Base-by-base conservation (phyloP, 2,888 invertebrate genomes). In the Cosmorhoe ocellata region DNA sequence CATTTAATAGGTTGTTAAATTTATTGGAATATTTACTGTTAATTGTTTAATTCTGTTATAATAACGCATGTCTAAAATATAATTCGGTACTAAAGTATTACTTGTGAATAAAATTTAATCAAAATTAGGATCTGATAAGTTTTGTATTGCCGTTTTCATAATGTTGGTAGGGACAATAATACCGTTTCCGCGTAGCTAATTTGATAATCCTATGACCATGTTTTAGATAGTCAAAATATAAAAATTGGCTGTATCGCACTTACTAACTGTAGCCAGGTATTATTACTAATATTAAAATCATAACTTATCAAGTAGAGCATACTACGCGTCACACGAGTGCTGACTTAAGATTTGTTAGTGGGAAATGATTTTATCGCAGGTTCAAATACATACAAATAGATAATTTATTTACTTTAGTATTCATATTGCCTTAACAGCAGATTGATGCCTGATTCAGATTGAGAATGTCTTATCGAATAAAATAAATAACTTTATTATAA, bases 1-100 rank as follows among this genome's bases (percentile, higher is more conserved):
- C 89, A 89, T 89, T 89, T 89, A 89, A 77, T 89, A 87, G 84
- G 69, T 85, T 87, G 86, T 89, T 89, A 86, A 81, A 82, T 73
- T 59, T 83, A 79, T 76, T 83, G 76, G 74, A 79, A 84, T 72
- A 70, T 87, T 81, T 83, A 87, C 74, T 86, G 87, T 87, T 86
- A 81, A 71, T 82, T 81, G 81, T 86, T 84, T 79, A 75, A 76
- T 78, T 78, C 76, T 79, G 78, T 84, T 84, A 74, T 44, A 46
- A 64, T 69, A 65, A 68, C 70, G 64, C 71, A 61, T 74, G 72
- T 72, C 79, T 75, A 70, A 67, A 67, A 67, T 59, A 67, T 67
- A 69, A 64, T 50, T 51, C 7, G 28, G 45, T 51, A 43, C 30
- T 56, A 51, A 54, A 54, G 24, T 52, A 52, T 53, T 42, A 38